Evolutionary conservation across 2,888 invertebrate genomes (phyloP).

Genomic region (Sisyra terminalis): DNA sequence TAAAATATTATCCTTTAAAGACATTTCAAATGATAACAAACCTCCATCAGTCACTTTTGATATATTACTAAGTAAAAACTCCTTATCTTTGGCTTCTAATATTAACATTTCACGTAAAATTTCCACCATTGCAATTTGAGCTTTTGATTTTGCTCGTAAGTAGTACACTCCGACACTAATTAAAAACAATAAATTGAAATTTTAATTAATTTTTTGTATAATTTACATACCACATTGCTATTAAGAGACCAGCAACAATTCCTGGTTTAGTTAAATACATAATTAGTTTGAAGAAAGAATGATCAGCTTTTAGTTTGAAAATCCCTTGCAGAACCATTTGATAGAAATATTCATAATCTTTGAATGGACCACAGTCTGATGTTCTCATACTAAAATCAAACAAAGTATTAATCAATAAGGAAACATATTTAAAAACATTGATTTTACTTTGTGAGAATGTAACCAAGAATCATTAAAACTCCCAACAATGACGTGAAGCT

Average conservation of each 20-base stretch:
- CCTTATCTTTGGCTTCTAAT: conserved; percentile 51
- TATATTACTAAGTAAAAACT: conserved; percentile 46
- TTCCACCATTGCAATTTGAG: conserved; percentile 40
- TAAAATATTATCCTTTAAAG: conserved; percentile 10
- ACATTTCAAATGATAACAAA: conserved; percentile 15
- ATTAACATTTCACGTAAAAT: conserved; percentile 45
- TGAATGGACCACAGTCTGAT: conserved; percentile 48
- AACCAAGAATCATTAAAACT: conserved; percentile 41
- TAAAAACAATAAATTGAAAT: conserved; percentile 9
- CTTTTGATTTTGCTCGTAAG: conserved; percentile 39
- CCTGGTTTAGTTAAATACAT: conserved; percentile 39
- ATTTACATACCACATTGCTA: conserved; percentile 40
- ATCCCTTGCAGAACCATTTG: conserved; percentile 38
- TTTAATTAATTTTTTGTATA: conserved; percentile 3
- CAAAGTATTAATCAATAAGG: conserved; percentile 6
- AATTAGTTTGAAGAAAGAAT: conserved; percentile 28
- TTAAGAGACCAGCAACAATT: conserved; percentile 37
- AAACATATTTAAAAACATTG: too few species aligned
- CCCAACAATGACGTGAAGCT: conserved; percentile 46
- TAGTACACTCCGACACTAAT: conserved; percentile 44
- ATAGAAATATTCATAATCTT: conserved; percentile 33
- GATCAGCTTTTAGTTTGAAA: conserved; percentile 30
- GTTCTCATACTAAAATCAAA: conserved; percentile 31
- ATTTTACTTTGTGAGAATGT: conserved; percentile 44
- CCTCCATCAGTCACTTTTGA: conserved; percentile 41